Base-by-base conservation (phyloP, 1,140 invertebrate species). In the Coptotermes formosanus region DNA sequence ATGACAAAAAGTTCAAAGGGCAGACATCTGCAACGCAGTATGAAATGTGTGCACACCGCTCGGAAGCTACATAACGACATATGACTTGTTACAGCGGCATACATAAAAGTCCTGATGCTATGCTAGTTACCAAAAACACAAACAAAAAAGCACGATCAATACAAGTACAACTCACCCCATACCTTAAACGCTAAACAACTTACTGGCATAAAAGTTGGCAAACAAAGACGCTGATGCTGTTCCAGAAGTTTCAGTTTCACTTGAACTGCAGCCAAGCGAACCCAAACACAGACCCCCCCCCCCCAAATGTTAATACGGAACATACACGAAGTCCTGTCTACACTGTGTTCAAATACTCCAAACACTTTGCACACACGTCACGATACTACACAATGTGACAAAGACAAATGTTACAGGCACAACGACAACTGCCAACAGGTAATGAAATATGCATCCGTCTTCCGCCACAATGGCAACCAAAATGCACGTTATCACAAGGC, bases 401-500 rank as follows among this genome's bases (percentile, higher is more conserved):
- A 75, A 75, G 64, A 75, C 64, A 75, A 75, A 75, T 30, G 64
- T 75, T 75, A 75, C 64, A 30, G 25, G n/a, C 21, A 64, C 19
- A 64, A 64, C 25, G n/a, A 75, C 64, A 75, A 6, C 25, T 75
- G 7, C 7, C 64, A 16, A 25, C 64, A 75, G 64, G 64, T 75
- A 75, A 75, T 75, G n/a, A 75, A 75, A 75, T 30, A 75, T 30
- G 64, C 64, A 75, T 75, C 64, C 64, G n/a, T 75, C 64, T 75
- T 38, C 64, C n/a, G n/a, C 64, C 25, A 30, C 64, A 75, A 75
- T 16, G 30, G 25, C 64, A 30, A 30, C 64, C 64, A 75, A 75
- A 75, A 75, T 75, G n/a, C 25, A 75, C n/a, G n/a, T 75, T 9
- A 75, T 30, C 7, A 25, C 64, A 75, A n/a, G 64, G n/a, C 2